Evolutionary conservation across 1,140 invertebrate genomes (phyloP).

Genomic region (Notospermus geniculatus): DNA sequence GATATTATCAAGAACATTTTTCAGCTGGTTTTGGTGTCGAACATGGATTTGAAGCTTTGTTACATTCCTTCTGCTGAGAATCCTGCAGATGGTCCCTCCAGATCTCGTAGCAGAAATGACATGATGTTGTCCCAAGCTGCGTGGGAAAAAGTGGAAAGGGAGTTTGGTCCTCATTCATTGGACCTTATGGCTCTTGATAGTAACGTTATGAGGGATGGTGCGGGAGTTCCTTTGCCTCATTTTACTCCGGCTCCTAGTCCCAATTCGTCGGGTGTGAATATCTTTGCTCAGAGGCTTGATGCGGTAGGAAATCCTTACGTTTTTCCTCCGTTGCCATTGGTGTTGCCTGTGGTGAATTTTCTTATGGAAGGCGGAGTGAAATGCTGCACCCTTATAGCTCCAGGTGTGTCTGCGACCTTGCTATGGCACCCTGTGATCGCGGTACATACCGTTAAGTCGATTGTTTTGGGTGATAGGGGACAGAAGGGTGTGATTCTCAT

Average conservation of each 20-base stretch:
- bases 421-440: too few relatives aligned
- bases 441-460: too few relatives aligned
- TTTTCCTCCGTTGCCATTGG: neutral
- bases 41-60: neutral
- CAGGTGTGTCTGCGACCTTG: neutral
- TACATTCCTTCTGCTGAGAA: slow-evolving; percentile 6
- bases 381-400: neutral
- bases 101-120: neutral
- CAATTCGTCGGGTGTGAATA: neutral
- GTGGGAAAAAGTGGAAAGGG: neutral
- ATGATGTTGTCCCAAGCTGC: neutral
- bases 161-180: neutral
- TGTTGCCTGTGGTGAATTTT: neutral
- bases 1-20: slow-evolving; percentile 2
- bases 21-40: neutral
- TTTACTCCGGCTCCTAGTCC: neutral
- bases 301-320: neutral
- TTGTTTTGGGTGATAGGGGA: too few relatives aligned
- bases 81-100: neutral
- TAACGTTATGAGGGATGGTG: neutral
- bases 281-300: neutral
- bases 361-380: neutral
- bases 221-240: neutral
- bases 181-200: neutral
- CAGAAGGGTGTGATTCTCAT: too few relatives aligned